Conservation (phyloP, 2,888 invertebrate species). For the Cephus pygmeus region DNA sequence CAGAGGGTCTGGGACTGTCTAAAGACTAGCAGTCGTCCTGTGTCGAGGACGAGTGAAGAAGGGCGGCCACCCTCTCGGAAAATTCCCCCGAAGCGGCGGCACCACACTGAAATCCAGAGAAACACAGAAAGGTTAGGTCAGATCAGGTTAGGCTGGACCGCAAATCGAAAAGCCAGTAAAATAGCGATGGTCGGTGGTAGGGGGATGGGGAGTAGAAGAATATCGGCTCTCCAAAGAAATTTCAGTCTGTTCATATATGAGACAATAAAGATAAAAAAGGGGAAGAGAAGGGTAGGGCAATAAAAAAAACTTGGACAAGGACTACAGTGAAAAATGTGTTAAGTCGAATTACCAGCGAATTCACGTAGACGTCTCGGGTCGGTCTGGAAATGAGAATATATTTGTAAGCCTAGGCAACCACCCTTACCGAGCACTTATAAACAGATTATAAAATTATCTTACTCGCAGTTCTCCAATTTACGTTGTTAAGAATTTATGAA, state of each 20-base stretch:
- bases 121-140: not conserved
- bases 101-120: conserved; percentile 46
- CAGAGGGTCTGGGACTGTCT: not conserved
- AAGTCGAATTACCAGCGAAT: too few relatives aligned
- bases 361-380: too few relatives aligned
- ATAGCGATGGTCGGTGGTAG: too few relatives aligned
- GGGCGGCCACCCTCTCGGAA: conserved; percentile 55
- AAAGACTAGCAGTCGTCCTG: conserved; percentile 58
- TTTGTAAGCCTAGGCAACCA: too few relatives aligned
- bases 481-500: too few relatives aligned
- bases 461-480: too few relatives aligned
- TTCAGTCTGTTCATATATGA: not conserved
- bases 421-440: too few relatives aligned
- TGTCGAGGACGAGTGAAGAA: conserved; percentile 52
- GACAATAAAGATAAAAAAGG: not conserved
- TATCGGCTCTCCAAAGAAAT: not conserved
- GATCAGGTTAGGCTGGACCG: too few relatives aligned
- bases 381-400: too few relatives aligned
- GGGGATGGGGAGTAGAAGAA: not conserved
- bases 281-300: not conserved
- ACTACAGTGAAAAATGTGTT: too few relatives aligned
- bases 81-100: conserved; percentile 47
- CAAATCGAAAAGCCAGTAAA: too few relatives aligned
- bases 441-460: too few relatives aligned
- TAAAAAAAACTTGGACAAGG: not conserved